phyloP scores from a whole-genome alignment of 2,113 vertebrate species.

The Polypterus bichir region DNA sequence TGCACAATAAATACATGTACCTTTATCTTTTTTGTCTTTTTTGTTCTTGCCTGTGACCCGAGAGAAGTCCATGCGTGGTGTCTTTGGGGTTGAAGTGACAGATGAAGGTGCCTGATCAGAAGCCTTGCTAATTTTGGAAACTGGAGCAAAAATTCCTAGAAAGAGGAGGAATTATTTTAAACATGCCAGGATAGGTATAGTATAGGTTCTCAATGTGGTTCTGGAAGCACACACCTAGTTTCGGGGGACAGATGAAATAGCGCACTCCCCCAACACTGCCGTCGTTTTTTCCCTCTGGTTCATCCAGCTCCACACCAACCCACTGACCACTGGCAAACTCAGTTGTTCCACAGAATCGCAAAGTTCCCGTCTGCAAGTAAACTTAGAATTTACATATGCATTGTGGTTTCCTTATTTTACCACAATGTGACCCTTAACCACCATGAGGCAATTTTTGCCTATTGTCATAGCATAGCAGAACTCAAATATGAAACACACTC shows the following conservation, averaged over 20 bases:
- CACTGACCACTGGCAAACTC: conserved; percentile 88
- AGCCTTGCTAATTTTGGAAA: conserved; percentile 73
- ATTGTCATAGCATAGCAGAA: no score
- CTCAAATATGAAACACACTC: neutral
- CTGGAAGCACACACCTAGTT: conserved; percentile 55
- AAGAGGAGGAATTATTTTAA: neutral
- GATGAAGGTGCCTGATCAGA: conserved; percentile 59
- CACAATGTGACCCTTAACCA: no score
- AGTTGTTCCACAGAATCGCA: conserved; percentile 79
- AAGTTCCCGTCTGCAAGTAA: conserved; percentile 60
- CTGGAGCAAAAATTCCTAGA: conserved; percentile 72
- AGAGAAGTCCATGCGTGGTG: conserved; percentile 72
- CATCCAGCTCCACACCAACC: conserved; percentile 83
- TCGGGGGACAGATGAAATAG: conserved; percentile 82
- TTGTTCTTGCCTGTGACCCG: conserved; percentile 68
- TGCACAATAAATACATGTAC: no score
- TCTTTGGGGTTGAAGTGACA: conserved; percentile 70
- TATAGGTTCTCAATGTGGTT: no score
- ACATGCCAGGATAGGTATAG: neutral
- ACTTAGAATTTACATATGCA: no score
- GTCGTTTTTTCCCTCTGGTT: conserved; percentile 79
- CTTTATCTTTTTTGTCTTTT: conserved; percentile 71
- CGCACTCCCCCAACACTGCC: conserved; percentile 78
- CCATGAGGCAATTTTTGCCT: no score
- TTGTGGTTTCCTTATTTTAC: no score